Percentiles rank a stretch among this genome's conserved stretches.
Evolutionary conservation across 2,113 vertebrate species (phyloP).

Genomic region (Shinisaurus crocodilurus): DNA sequence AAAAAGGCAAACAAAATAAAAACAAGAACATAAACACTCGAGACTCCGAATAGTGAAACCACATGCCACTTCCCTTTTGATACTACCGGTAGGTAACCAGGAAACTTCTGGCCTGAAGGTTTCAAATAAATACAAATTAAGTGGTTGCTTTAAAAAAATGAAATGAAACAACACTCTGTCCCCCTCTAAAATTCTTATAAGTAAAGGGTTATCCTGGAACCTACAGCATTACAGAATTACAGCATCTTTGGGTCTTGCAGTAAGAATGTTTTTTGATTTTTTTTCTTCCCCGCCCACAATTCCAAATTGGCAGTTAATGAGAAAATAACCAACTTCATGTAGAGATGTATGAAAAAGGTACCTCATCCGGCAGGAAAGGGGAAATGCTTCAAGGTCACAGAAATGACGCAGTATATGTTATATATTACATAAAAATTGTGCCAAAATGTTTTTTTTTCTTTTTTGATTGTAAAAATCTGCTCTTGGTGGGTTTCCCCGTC

Average conservation of each 20-base stretch:
- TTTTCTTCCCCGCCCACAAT: slow-evolving; percentile 14
- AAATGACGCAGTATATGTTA: slow-evolving; percentile 42
- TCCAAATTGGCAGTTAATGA: slow-evolving; percentile 42
- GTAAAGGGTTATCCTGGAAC: slow-evolving; percentile 12
- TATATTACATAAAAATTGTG: slow-evolving; percentile 53
- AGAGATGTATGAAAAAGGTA: slow-evolving; percentile 37
- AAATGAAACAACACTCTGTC: not conserved
- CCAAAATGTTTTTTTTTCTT: slow-evolving; percentile 40
- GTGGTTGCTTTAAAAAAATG: not conserved
- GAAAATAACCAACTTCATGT: slow-evolving; percentile 30
- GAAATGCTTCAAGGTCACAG: slow-evolving; percentile 42
- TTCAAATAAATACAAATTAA: slow-evolving; percentile 1
- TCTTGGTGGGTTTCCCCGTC: not conserved
- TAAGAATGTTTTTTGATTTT: slow-evolving; percentile 11
- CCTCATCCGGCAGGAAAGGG: slow-evolving; percentile 31
- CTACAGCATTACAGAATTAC: slow-evolving; percentile 23
- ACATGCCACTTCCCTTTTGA: slow-evolving; percentile 8
- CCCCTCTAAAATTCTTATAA: not conserved
- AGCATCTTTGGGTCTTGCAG: slow-evolving; percentile 49
- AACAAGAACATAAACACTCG: not conserved
- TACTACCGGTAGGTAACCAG: not conserved
- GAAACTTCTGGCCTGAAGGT: not conserved
- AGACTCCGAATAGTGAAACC: not conserved
- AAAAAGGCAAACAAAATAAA: not conserved
- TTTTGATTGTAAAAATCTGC: slow-evolving; percentile 49